These are phyloP conservation scores for Phortica okadai DNA, from an alignment of 2,888 invertebrate genomes.

Conservation along the genomic window DNA sequence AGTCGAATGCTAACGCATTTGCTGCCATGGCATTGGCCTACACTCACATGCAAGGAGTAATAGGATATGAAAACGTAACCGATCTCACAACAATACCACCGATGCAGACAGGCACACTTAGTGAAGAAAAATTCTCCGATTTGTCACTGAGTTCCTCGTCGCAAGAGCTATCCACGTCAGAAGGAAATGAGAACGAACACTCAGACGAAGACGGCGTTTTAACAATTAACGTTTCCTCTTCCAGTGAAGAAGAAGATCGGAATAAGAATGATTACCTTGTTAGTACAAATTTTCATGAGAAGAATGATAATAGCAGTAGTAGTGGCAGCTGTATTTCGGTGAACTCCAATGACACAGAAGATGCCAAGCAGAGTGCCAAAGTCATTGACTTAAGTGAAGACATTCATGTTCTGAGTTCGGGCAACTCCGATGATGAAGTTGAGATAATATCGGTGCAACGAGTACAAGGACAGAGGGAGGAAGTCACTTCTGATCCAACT, in stretches of 20 bases:
- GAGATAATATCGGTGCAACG: background rate
- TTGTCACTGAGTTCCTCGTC: conserved; percentile 2
- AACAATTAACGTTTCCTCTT: conserved; percentile 62
- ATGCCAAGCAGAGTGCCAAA: conserved; percentile 40
- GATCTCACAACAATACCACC: conserved; percentile 30
- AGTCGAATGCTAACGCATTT: conserved; percentile 47
- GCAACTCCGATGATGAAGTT: background rate
- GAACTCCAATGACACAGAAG: conserved; percentile 40
- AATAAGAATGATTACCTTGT: conserved; percentile 13
- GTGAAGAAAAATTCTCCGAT: background rate
- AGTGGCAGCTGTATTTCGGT: conserved; percentile 47
- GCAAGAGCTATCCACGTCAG: conserved; percentile 39
- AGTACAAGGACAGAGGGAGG: conserved; percentile 5
- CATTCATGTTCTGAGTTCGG: conserved; percentile 8
- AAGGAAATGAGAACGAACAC: conserved; percentile 41
- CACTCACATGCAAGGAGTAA: conserved; percentile 47
- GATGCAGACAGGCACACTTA: conserved; percentile 11
- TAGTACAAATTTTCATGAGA: conserved; percentile 16
- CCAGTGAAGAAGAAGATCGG: conserved; percentile 32
- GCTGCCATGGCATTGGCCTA: conserved; percentile 58
- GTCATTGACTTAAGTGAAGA: background rate
- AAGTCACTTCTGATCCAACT: conserved; percentile 59
- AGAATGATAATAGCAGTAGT: background rate
- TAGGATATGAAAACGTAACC: conserved; percentile 1
- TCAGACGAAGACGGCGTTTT: conserved; percentile 50